These are phyloP conservation scores for Mormoops blainvillei DNA, from an alignment of 2,113 vertebrate genomes.

Conservation along the genomic window DNA sequence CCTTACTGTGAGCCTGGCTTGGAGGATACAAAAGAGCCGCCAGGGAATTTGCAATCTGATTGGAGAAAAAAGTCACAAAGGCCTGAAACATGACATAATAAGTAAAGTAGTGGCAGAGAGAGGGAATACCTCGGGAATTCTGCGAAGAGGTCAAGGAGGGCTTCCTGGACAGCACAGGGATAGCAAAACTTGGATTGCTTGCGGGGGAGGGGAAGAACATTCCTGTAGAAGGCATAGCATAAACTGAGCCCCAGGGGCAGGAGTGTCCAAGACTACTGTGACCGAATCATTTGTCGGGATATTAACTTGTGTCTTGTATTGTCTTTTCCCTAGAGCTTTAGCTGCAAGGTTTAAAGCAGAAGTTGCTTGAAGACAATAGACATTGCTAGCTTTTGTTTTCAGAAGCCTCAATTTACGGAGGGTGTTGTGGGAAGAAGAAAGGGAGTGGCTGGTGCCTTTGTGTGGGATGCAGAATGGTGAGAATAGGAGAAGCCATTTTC, in stretches of 20 bases:
- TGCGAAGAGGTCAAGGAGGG: neutral
- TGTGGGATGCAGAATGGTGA: no score
- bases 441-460: neutral
- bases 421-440: neutral
- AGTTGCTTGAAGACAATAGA: neutral
- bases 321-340: slow-evolving; percentile 2
- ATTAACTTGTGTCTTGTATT: neutral
- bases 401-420: neutral
- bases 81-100: neutral
- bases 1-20: neutral
- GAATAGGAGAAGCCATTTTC: neutral
- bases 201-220: neutral
- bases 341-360: neutral
- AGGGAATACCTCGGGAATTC: neutral
- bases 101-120: neutral
- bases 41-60: neutral
- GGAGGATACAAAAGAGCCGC: neutral
- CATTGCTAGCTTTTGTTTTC: neutral
- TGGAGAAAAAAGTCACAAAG: neutral
- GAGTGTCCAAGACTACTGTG: neutral
- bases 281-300: neutral
- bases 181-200: neutral
- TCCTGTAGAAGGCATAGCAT: neutral
- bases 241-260: neutral
- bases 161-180: neutral